Percentiles rank a stretch among this genome's conserved stretches.
Conservation (phyloP, 2,888 invertebrate species). For the Lamellibrachia columna region DNA sequence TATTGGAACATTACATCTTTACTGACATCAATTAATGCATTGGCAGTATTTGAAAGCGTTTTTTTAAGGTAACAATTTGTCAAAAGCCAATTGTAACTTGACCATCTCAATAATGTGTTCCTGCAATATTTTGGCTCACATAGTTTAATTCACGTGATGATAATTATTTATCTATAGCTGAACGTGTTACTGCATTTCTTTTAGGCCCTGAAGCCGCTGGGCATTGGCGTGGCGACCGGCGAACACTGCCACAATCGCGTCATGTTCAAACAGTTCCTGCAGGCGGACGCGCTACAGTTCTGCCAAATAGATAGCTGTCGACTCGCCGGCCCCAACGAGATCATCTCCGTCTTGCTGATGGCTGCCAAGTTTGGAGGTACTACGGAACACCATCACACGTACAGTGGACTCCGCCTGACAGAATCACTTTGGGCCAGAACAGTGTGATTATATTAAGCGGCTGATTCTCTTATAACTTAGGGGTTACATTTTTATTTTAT, state of each 20-base stretch:
- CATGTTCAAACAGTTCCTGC: slow-evolving; percentile 88
- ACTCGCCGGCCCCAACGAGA: slow-evolving; percentile 86
- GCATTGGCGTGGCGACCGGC: slow-evolving; percentile 88
- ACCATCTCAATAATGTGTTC: background rate
- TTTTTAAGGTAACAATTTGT: background rate
- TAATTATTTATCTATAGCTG: background rate
- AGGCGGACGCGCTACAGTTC: slow-evolving; percentile 81
- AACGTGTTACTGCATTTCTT: background rate
- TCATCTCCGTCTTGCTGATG: slow-evolving; percentile 87
- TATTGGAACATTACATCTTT: background rate
- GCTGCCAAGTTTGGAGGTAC: slow-evolving; percentile 83
- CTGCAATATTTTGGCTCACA: background rate
- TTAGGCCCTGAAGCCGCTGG: slow-evolving; percentile 73
- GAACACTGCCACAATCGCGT: slow-evolving; percentile 92
- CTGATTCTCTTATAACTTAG: too few relatives aligned
- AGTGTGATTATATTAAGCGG: too few relatives aligned
- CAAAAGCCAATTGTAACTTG: background rate
- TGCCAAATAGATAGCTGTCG: slow-evolving; percentile 92
- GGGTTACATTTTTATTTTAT: too few relatives aligned
- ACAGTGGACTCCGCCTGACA: background rate
- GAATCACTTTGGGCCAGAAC: too few relatives aligned
- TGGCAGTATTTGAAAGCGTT: background rate
- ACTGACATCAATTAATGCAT: background rate
- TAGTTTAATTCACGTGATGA: background rate
- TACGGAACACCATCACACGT: background rate